Evolutionary conservation across 2,113 vertebrate species (phyloP).

Genomic region (Heterotilapia buettikoferi): DNA sequence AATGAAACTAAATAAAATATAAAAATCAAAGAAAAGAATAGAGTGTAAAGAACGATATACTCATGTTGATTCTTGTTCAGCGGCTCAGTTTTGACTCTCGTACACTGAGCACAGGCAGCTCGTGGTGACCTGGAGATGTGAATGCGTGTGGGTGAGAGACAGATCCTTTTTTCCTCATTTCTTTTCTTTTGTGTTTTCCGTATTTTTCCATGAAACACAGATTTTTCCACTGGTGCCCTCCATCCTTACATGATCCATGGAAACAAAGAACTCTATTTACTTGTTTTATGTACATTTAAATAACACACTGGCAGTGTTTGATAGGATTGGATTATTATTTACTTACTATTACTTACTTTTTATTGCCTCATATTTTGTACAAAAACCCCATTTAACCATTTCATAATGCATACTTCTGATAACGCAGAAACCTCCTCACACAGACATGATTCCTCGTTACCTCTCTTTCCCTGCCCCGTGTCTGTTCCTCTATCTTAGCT

Average conservation of each 20-base stretch:
- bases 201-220: background rate
- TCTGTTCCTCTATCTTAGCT: background rate
- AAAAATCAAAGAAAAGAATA: background rate
- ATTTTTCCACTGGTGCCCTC: background rate
- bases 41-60: background rate
- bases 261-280: background rate
- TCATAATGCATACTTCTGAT: background rate
- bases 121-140: background rate
- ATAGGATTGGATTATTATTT: background rate
- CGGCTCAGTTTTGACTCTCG: background rate
- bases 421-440: background rate
- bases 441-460: background rate
- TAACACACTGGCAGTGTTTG: background rate
- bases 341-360: background rate
- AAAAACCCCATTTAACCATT: background rate
- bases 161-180: background rate
- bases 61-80: background rate
- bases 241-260: background rate
- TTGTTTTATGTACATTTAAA: background rate
- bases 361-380: background rate
- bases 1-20: background rate
- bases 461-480: background rate
- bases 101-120: background rate
- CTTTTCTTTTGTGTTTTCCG: background rate
- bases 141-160: fast-evolving